These are phyloP conservation scores for Pithecia hirsuta DNA, from an alignment of 2,797 vertebrate genomes.

Conservation along the genomic window DNA sequence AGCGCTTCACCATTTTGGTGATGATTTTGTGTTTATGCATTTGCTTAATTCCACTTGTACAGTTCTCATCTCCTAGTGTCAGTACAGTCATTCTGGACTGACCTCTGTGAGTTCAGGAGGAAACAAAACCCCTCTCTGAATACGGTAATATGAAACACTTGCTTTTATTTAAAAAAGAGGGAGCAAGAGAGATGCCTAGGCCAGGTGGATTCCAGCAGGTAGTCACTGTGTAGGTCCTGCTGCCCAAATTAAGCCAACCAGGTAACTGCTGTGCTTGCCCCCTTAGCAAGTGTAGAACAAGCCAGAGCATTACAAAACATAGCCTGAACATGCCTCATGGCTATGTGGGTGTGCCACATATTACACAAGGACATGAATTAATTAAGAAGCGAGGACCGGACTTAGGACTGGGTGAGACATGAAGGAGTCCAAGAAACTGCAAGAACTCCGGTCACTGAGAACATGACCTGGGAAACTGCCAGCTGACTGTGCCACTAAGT, in stretches of 20 bases:
- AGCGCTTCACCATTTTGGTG: neutral
- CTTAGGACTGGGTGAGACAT: neutral
- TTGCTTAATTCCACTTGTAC: neutral
- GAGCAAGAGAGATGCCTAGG: neutral
- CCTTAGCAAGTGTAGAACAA: neutral
- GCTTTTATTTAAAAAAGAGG: neutral
- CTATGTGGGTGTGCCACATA: neutral
- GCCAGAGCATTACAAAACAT: neutral
- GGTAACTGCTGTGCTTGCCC: neutral
- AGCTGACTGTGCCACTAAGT: neutral
- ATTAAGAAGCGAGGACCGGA: constrained; percentile 23
- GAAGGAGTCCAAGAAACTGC: neutral
- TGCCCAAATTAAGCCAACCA: neutral
- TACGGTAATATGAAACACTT: neutral
- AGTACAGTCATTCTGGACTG: neutral
- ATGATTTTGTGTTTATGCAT: neutral
- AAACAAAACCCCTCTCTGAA: neutral
- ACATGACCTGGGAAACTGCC: neutral
- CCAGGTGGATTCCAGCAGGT: neutral
- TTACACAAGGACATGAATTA: neutral
- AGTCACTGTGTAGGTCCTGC: neutral
- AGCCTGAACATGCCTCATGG: neutral
- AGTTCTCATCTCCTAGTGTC: neutral
- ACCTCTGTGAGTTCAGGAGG: neutral
- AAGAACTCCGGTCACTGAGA: neutral